Percentiles rank a stretch among this genome's conserved stretches.
Evolutionary conservation across 2,888 invertebrate genomes (phyloP).

Genomic region (Drosophila lacicola): DNA sequence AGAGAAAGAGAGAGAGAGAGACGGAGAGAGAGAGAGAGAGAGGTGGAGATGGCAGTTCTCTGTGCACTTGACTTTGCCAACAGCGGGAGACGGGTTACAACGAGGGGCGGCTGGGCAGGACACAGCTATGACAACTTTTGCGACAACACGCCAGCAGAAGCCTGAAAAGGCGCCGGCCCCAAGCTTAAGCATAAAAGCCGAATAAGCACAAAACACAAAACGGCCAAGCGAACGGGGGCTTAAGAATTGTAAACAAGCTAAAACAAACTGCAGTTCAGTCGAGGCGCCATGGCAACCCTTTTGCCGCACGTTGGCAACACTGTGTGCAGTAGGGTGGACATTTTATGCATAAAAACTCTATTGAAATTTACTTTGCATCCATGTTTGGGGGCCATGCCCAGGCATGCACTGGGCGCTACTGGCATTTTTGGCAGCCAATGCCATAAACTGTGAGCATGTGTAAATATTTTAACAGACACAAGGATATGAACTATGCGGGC

Average conservation of each 20-base stretch:
- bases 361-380: slow-evolving; percentile 49
- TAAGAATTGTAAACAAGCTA: slow-evolving; percentile 55
- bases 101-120: slow-evolving; percentile 8
- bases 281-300: slow-evolving; percentile 67
- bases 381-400: slow-evolving; percentile 15
- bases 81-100: slow-evolving; percentile 15
- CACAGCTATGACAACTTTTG: slow-evolving; percentile 60
- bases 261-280: slow-evolving; percentile 56
- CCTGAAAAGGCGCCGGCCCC: slow-evolving; percentile 44
- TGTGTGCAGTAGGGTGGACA: slow-evolving; percentile 33
- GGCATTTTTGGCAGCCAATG: slow-evolving; percentile 42
- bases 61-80: slow-evolving; percentile 72
- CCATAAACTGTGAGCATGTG: slow-evolving; percentile 58
- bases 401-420: slow-evolving; percentile 7
- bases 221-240: slow-evolving; percentile 48
- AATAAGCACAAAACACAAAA: slow-evolving; percentile 46
- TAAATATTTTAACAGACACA: slow-evolving; percentile 41
- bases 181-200: slow-evolving; percentile 65
- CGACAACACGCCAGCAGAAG: slow-evolving; percentile 51
- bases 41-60: slow-evolving; percentile 6
- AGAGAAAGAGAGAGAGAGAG: not conserved
- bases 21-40: not conserved
- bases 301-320: slow-evolving; percentile 25
- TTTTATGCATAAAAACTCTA: slow-evolving; percentile 53
- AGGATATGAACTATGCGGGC: not conserved